These are phyloP conservation scores for Himalopsyche anomala DNA, from an alignment of 2,888 invertebrate species.

Conservation along the genomic window DNA sequence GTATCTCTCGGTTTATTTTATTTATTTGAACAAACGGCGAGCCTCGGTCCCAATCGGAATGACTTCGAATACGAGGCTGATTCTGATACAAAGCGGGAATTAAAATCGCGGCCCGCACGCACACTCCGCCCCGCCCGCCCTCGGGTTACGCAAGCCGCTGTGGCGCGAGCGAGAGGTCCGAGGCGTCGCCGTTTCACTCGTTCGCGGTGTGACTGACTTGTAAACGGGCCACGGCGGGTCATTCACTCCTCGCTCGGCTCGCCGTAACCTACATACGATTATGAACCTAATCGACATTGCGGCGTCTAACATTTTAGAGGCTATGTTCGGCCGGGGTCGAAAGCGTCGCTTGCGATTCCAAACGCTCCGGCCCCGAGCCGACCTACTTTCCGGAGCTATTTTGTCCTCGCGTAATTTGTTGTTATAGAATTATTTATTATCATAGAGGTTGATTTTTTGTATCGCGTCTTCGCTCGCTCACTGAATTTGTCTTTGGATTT, in stretches of 20 bases:
- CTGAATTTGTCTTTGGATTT: conserved; percentile 24
- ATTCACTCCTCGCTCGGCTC: conserved; percentile 71
- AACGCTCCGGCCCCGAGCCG: conserved; percentile 65
- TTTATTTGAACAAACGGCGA: conserved; percentile 19
- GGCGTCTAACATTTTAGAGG: conserved; percentile 62
- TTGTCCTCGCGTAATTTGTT: conserved; percentile 65
- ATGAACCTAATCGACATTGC: conserved; percentile 57
- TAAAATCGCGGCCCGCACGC: conserved; percentile 42
- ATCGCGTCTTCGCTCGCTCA: conserved; percentile 33
- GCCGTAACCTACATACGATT: conserved; percentile 66
- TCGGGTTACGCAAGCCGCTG: conserved; percentile 55
- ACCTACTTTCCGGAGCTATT: conserved; percentile 65
- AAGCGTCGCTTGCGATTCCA: conserved; percentile 63
- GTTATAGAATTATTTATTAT: conserved; percentile 56
- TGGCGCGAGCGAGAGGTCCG: conserved; percentile 59
- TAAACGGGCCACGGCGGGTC: conserved; percentile 83
- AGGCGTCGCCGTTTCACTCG: conserved; percentile 68
- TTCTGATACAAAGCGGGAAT: conserved; percentile 32
- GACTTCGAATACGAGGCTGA: conserved; percentile 28
- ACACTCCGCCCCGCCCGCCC: background rate
- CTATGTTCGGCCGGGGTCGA: conserved; percentile 62
- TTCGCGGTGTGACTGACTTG: conserved; percentile 80
- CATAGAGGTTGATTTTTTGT: conserved; percentile 63
- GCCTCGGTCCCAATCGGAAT: conserved; percentile 37
- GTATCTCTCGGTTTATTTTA: background rate